Evolutionary conservation across 2,888 invertebrate species (phyloP), one percentile per base, ranked within the genome.

Genomic region (Odontomyia ornata): DNA sequence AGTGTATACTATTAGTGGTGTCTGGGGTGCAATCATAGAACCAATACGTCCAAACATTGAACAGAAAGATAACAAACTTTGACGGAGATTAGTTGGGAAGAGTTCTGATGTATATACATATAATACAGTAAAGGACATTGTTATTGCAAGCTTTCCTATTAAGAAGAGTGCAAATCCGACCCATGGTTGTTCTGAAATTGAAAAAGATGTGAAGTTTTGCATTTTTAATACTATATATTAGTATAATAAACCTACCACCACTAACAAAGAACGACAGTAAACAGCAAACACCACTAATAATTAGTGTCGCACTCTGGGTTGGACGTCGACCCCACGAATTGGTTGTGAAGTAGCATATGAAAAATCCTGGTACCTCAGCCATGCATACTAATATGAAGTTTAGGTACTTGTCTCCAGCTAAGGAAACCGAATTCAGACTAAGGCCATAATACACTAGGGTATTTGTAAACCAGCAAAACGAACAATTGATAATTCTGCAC

Each of bases 361-460:
- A 85, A 82, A 93, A 93, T 0, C 92, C 93, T 0, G 94, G 94
- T 78, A 94, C 91, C 84, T 94, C 94, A 18, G 93, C 89, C 67
- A 85, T 79, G 1, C 85, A 83, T 9, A 85, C 83, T 30, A 82
- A 83, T 25, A 93, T 91, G 82, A 93, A 95, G 85, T 94, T 95
- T 15, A 93, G 84, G 83, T 94, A 94, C 81, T 91, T 91, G 84
- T 94, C 91, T 0, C 94, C 94, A 21, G 90, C 85, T 67, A 95
- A 86, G 0, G 92, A 89, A 1, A 93, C 93, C 0, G 94, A 91
- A 85, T 93, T 94, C 75, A 95, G 88, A 0, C 93, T 93, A 52
- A 95, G 86, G 0, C 95, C 95, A 82, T 94, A 95, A 84, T 93
- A 95, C 23, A 94, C 91, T 79, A 95, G 91, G 0, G 93, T 92